phyloP scores from a whole-genome alignment of 1,140 invertebrate species.

The Bombus sylvicola region DNA sequence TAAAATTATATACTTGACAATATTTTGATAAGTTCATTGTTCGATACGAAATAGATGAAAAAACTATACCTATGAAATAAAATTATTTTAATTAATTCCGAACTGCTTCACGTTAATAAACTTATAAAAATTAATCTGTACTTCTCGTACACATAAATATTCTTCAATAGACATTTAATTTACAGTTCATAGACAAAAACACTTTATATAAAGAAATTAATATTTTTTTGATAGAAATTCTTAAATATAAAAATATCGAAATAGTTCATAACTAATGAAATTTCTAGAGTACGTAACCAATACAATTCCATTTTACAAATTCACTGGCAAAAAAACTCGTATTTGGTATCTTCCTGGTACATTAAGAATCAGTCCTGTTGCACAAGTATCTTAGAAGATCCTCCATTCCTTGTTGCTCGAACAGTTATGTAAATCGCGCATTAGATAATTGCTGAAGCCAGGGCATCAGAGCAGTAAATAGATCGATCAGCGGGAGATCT shows the following conservation, averaged over 20 bases:
- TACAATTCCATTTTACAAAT: neutral
- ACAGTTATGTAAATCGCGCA: neutral
- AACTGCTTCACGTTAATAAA: too few species aligned
- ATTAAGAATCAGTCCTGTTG: neutral
- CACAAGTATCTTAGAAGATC: neutral
- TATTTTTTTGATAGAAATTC: neutral
- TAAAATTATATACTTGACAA: too few species aligned
- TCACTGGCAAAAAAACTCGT: neutral
- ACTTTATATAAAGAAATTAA: neutral
- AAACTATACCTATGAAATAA: too few species aligned
- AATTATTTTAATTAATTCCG: too few species aligned
- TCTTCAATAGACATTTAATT: neutral
- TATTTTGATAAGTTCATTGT: too few species aligned
- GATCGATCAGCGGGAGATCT: constrained; percentile 19
- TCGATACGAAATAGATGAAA: too few species aligned
- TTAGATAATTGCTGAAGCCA: constrained; percentile 35
- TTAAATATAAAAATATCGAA: neutral
- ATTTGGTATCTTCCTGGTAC: neutral
- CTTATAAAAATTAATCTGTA: too few species aligned
- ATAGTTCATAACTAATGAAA: neutral
- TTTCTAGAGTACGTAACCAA: neutral
- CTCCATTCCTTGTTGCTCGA: neutral
- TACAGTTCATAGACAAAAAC: neutral
- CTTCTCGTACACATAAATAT: neutral
- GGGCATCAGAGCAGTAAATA: constrained; percentile 45